These are phyloP conservation scores for Haemorhous mexicanus DNA, from an alignment of 2,113 vertebrate genomes.

Conservation along the genomic window DNA sequence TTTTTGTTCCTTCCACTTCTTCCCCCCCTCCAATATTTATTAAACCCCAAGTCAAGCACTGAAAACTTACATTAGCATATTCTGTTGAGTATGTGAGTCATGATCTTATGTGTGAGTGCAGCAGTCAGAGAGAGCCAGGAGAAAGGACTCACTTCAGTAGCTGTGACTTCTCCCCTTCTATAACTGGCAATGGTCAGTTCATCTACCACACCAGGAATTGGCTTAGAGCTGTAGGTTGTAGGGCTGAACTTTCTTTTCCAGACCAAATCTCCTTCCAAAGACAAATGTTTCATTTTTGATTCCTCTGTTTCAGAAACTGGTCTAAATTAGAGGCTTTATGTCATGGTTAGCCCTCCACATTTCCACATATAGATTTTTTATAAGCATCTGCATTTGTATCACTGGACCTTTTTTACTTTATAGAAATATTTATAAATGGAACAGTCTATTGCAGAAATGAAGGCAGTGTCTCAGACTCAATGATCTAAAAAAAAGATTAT, in stretches of 20 bases:
- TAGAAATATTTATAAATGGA: background rate
- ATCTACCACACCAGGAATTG: accelerated
- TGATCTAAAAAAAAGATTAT: background rate
- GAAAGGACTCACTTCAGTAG: background rate
- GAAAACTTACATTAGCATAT: background rate
- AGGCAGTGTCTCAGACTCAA: background rate
- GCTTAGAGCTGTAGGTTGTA: background rate
- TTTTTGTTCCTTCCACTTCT: background rate
- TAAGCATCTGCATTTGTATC: background rate
- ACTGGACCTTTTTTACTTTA: background rate
- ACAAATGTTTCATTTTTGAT: background rate
- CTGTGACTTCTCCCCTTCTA: background rate
- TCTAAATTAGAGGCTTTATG: background rate
- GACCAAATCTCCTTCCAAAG: background rate
- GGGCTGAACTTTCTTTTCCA: background rate
- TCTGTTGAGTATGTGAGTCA: background rate
- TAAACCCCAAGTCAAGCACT: background rate
- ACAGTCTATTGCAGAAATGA: background rate
- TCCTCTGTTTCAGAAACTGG: background rate
- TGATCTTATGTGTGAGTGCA: background rate
- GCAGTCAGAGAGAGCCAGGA: background rate
- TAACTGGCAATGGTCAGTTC: background rate
- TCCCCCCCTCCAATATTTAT: background rate
- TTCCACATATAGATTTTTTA: background rate
- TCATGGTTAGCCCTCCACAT: background rate